Conservation (phyloP, 2,888 invertebrate species). For the Disparrhopalites patrizii region DNA sequence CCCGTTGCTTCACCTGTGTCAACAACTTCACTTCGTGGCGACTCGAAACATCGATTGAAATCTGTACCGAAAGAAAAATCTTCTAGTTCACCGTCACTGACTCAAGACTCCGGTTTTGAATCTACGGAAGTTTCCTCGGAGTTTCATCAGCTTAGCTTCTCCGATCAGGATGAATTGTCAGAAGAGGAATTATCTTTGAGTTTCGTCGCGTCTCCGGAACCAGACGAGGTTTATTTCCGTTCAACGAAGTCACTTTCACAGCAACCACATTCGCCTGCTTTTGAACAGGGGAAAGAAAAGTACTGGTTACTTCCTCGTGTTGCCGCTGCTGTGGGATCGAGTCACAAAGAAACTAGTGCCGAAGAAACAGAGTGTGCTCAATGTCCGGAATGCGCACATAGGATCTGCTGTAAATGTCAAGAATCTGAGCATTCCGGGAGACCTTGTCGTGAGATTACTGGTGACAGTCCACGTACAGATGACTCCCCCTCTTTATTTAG, state of each 20-base stretch:
- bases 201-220: conserved; percentile 21
- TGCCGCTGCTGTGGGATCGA: background rate
- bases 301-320: background rate
- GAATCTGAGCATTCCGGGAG: conserved; percentile 36
- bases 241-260: too few relatives aligned
- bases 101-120: conserved; percentile 25
- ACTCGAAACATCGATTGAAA: background rate
- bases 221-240: too few relatives aligned
- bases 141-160: conserved; percentile 9
- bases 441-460: conserved; percentile 37
- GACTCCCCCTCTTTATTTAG: background rate
- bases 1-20: conserved; percentile 47
- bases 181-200: conserved; percentile 23
- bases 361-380: conserved; percentile 24
- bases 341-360: background rate
- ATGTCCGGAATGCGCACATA: conserved; percentile 38
- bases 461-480: conserved; percentile 23
- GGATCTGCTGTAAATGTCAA: conserved; percentile 41
- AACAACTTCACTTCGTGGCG: background rate
- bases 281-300: too few relatives aligned
- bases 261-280: too few relatives aligned
- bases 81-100: conserved; percentile 8
- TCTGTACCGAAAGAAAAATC: background rate
- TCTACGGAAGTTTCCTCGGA: conserved; percentile 16
- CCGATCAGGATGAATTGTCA: conserved; percentile 4